phyloP scores from a whole-genome alignment of 2,888 invertebrate genomes.

The Oxyteleia sp. region DNA sequence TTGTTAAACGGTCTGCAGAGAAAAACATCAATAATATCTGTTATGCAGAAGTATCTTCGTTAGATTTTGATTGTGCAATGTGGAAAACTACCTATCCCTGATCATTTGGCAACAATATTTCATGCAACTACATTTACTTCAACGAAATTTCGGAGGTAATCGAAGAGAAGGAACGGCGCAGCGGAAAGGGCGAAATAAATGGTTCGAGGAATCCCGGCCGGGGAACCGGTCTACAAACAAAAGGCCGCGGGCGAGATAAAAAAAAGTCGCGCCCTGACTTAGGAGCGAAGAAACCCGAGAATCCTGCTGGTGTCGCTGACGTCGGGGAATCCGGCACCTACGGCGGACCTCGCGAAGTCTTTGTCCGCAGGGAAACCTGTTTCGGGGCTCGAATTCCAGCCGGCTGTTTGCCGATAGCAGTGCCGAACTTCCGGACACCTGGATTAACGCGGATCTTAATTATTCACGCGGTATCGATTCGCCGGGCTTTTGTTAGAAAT shows the following conservation, averaged over 20 bases:
- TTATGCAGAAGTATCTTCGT: too few species aligned
- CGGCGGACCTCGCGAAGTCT: conserved; percentile 58
- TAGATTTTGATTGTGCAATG: too few species aligned
- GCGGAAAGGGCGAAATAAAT: conserved; percentile 79
- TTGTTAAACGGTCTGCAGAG: too few species aligned
- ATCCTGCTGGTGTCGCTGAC: conserved; percentile 72
- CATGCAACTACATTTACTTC: neutral
- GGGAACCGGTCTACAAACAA: conserved; percentile 84
- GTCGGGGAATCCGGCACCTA: conserved; percentile 42
- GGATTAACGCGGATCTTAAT: conserved; percentile 14
- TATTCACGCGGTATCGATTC: conserved; percentile 13
- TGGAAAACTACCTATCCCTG: too few species aligned
- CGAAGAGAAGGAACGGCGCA: conserved; percentile 5
- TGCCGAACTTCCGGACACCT: conserved; percentile 42
- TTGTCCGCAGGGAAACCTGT: conserved; percentile 78
- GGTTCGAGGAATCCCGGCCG: conserved; percentile 82
- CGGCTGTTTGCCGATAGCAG: neutral
- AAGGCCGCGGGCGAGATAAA: conserved; percentile 74
- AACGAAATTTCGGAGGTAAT: neutral
- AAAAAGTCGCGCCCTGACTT: conserved; percentile 67
- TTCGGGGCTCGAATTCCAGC: conserved; percentile 20
- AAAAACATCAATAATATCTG: too few species aligned
- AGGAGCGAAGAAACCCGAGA: conserved; percentile 37
- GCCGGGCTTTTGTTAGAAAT: conserved; percentile 10
- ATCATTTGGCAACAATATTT: too few species aligned